Conservation (phyloP, 2,888 invertebrate species). For the Phragmatobia fuliginosa region DNA sequence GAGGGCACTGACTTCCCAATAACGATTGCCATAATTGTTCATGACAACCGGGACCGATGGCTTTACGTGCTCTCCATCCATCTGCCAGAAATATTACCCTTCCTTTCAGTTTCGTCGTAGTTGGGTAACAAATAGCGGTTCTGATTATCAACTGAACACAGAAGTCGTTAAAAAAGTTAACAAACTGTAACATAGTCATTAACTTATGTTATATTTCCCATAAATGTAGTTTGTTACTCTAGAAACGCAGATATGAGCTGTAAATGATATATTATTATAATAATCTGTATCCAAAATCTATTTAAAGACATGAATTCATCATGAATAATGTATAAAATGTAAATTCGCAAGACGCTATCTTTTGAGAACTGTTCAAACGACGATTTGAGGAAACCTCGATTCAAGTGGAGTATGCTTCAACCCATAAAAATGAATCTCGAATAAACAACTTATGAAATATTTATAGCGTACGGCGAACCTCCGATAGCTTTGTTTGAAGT, state of each 20-base stretch:
- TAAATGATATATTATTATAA: neutral
- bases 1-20: too few species aligned
- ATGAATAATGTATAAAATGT: slow-evolving; percentile 29
- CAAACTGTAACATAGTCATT: neutral
- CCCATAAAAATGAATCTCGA: slow-evolving; percentile 53
- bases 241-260: neutral
- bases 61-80: too few species aligned
- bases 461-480: slow-evolving; percentile 39
- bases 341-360: slow-evolving; percentile 45
- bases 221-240: neutral
- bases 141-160: too few species aligned
- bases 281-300: neutral
- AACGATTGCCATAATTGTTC: too few species aligned
- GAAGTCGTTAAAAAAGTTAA: neutral
- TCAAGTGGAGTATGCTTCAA: slow-evolving; percentile 50
- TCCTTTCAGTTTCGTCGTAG: too few species aligned
- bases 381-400: slow-evolving; percentile 54
- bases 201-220: neutral
- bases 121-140: too few species aligned
- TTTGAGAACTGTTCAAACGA: slow-evolving; percentile 50
- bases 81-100: too few species aligned
- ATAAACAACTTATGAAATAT: slow-evolving; percentile 58
- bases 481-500: slow-evolving; percentile 22
- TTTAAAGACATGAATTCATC: neutral
- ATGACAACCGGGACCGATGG: too few species aligned